Evolutionary conservation across 2,888 invertebrate genomes (phyloP).

Genomic region (Cantharis flavilabris): DNA sequence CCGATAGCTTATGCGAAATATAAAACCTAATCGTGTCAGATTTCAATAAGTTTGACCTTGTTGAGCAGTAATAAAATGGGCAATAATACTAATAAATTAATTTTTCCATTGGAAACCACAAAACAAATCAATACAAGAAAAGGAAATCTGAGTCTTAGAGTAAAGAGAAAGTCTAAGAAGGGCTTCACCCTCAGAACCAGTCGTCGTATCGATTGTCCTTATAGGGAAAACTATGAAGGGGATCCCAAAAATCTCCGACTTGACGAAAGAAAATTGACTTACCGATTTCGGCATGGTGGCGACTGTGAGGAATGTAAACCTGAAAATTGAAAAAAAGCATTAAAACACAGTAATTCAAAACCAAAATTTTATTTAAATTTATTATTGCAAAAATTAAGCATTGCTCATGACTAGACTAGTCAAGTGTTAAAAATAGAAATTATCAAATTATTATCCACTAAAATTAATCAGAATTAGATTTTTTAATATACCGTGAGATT

Average conservation of each 20-base stretch:
- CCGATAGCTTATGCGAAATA: neutral
- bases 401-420: neutral
- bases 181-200: too few relatives aligned
- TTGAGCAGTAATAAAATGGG: neutral
- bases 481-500: neutral
- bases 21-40: neutral
- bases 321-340: conserved; percentile 41
- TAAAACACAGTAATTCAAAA: neutral
- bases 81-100: neutral
- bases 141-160: too few relatives aligned
- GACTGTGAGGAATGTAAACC: conserved; percentile 29
- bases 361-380: neutral
- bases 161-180: too few relatives aligned
- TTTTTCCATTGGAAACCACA: neutral
- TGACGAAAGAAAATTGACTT: conserved; percentile 19
- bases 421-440: neutral
- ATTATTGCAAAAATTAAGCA: neutral
- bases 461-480: neutral
- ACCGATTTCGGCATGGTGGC: conserved; percentile 51
- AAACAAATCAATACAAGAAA: neutral
- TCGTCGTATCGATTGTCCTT: too few relatives aligned
- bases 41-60: neutral
- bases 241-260: neutral
- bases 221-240: neutral
- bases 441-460: neutral